Conservation (phyloP, 2,797 vertebrate species). For the Lepidocolaptes lacrymiger region DNA sequence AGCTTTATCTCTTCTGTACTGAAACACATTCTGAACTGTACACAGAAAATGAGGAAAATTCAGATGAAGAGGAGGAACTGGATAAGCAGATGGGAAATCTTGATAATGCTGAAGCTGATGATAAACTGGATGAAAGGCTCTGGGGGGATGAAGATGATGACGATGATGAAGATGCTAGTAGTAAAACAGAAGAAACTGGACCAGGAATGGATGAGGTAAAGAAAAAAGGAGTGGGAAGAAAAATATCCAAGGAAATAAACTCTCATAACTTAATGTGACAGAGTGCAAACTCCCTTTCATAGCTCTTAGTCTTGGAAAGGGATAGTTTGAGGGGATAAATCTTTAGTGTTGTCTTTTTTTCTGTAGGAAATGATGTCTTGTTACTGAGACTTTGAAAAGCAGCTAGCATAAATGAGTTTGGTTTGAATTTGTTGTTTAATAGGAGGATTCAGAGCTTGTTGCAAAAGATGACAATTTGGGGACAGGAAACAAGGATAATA, state of each 20-base stretch:
- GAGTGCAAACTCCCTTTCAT: accelerated
- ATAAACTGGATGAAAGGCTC: constrained; percentile 94
- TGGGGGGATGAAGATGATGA: constrained; percentile 91
- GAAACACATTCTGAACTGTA: neutral
- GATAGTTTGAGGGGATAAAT: neutral
- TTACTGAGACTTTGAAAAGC: neutral
- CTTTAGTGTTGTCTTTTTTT: neutral
- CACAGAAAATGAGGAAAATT: constrained; percentile 83
- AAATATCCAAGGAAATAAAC: neutral
- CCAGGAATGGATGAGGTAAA: constrained; percentile 94
- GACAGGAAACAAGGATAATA: constrained; percentile 83
- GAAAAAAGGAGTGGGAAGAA: neutral
- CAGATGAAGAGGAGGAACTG: constrained; percentile 88
- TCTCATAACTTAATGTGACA: neutral
- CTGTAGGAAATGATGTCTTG: neutral
- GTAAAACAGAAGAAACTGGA: constrained; percentile 88
- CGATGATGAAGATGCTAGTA: constrained; percentile 76
- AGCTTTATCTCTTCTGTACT: neutral
- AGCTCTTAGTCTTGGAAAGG: neutral
- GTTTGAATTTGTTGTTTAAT: neutral
- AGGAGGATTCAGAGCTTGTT: constrained; percentile 92
- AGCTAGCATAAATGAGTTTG: neutral
- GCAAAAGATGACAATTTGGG: constrained; percentile 92
- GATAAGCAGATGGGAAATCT: constrained; percentile 98
- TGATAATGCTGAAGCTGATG: constrained; percentile 86